Percentiles rank a stretch among this genome's conserved stretches.
These are phyloP conservation scores for Tylochromis polylepis DNA, from an alignment of 2,113 vertebrate species.

Conservation along the genomic window DNA sequence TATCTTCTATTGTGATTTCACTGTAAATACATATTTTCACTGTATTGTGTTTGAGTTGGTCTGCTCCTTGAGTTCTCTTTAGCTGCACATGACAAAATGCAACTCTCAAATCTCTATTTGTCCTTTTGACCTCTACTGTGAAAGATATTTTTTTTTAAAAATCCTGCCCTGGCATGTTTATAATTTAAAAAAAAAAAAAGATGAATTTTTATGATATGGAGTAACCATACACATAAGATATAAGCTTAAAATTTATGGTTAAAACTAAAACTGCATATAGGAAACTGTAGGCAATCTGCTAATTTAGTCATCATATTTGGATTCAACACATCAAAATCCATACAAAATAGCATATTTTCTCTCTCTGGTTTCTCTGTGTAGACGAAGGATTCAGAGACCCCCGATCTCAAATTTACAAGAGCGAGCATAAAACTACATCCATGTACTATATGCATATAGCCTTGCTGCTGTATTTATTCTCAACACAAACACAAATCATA, in stretches of 20 bases:
- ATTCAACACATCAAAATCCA: background rate
- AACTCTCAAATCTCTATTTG: background rate
- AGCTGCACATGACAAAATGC: rapidly evolving
- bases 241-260: background rate
- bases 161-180: background rate
- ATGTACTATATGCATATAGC: background rate
- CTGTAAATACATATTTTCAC: background rate
- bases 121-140: background rate
- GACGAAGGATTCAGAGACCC: background rate
- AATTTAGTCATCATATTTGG: background rate
- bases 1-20: background rate
- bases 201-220: background rate
- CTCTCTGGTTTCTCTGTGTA: background rate
- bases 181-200: too few species aligned
- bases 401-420: background rate
- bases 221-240: rapidly evolving
- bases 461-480: background rate
- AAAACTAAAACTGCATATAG: background rate
- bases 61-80: background rate
- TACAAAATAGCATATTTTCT: background rate
- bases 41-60: background rate
- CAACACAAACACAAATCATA: background rate
- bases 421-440: rapidly evolving
- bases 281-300: background rate
- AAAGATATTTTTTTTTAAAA: background rate